phyloP scores from a whole-genome alignment of 2,797 vertebrate genomes.

The Poeciliopsis gracilis region DNA sequence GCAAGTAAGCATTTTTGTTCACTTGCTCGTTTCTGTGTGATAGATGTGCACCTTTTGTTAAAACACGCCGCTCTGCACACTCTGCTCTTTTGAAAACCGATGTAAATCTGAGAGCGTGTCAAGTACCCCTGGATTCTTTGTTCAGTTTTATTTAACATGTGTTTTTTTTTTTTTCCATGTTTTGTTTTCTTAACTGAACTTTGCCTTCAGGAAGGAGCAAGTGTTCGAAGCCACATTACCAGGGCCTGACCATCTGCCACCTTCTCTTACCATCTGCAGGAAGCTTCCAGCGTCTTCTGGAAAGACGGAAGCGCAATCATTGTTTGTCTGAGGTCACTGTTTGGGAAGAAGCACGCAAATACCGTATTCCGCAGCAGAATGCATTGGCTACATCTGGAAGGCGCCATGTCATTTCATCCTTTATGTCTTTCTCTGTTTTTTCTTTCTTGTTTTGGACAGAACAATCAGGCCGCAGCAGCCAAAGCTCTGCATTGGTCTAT shows the following conservation, averaged over 20 bases:
- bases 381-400: background rate
- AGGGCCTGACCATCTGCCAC: conserved; percentile 31
- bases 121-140: background rate
- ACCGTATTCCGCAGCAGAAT: background rate
- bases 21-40: conserved; percentile 7
- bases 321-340: conserved; percentile 6
- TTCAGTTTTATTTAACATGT: conserved; percentile 2
- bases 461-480: background rate
- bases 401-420: background rate
- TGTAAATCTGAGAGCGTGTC: background rate
- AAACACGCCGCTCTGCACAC: conserved; percentile 5
- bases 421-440: background rate
- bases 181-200: conserved; percentile 34
- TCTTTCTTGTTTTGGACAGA: background rate
- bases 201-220: conserved; percentile 48
- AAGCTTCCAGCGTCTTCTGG: conserved; percentile 16
- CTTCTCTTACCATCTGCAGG: conserved; percentile 36
- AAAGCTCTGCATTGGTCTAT: background rate
- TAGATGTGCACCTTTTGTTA: conserved; percentile 19
- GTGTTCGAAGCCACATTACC: conserved; percentile 22
- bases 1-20: conserved; percentile 57
- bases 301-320: conserved; percentile 15
- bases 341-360: background rate
- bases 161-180: background rate
- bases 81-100: conserved; percentile 3